A percentile compares a stretch with the other conserved stretches of the same genome.
These are phyloP conservation scores for Brachionus angularis DNA, from an alignment of 1,140 invertebrate genomes.

Conservation along the genomic window DNA sequence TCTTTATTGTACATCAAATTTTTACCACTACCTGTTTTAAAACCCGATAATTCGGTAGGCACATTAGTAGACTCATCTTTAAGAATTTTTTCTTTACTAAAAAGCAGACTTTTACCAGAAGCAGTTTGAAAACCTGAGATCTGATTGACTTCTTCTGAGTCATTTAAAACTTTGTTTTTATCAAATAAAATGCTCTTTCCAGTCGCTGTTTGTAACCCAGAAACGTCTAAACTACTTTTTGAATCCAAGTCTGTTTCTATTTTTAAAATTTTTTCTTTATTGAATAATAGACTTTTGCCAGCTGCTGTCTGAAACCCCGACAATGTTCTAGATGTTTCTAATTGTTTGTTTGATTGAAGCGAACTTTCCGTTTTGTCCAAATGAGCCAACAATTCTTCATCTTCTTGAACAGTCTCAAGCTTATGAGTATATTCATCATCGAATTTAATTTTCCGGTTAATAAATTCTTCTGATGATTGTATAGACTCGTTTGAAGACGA, in stretches of 20 bases:
- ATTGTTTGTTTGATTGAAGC: too few species aligned
- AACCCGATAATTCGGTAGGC: background rate
- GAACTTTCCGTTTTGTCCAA: background rate
- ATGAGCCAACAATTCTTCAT: background rate
- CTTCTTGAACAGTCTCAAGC: background rate
- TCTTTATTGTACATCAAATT: conserved; percentile 1
- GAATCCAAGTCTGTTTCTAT: background rate
- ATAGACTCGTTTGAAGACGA: background rate
- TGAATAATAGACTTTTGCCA: background rate
- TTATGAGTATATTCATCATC: background rate
- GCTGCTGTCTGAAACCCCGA: background rate
- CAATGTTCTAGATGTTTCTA: too few species aligned
- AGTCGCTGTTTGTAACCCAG: too few species aligned
- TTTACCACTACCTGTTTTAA: conserved; percentile 30
- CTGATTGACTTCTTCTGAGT: too few species aligned
- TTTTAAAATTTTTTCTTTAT: background rate
- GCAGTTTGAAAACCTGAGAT: conserved; percentile 29
- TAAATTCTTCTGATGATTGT: background rate
- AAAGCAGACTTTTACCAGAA: background rate
- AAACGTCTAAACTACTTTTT: too few species aligned
- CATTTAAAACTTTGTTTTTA: too few species aligned
- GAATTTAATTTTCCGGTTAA: background rate
- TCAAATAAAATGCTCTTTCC: too few species aligned
- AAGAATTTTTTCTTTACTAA: background rate
- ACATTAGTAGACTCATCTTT: background rate